Evolutionary conservation across 2,888 invertebrate genomes (phyloP), one percentile per base, ranked within the genome.

Genomic region (Eurytoma adleriae): DNA sequence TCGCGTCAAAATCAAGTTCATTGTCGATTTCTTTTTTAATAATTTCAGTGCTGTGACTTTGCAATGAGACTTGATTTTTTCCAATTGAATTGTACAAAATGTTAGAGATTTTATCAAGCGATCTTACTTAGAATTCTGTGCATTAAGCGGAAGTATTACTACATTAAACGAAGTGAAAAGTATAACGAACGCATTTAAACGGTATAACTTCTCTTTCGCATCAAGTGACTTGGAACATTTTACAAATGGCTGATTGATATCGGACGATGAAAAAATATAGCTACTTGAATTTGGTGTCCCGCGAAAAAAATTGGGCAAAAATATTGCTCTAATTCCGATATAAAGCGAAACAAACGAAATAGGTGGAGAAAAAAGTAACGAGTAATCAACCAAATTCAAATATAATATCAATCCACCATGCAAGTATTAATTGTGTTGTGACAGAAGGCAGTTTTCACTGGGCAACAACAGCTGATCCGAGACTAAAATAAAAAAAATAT

Each of bases 391-490:
- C 85, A 86, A 86, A 87, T 88, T 71, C 73, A 67, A 83, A 77
- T 79, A 73, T 20, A 40, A 86, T 83, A 86, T 86, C 85, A 86
- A 87, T 86, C 87, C 89, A 88, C 89, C 88, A 88, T 87, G 88
- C 89, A 90, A 90, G 90, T 90, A 90, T 90, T 90, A 85, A 90
- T 88, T 90, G 89, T 90, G 90, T 90, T 90, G 90, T 93, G 92
- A 93, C 93, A 93, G 92, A 93, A 93, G 93, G 93, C 93, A 93
- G 92, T 93, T 93, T 93, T 93, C 93, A 93, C 93, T 93, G 91
- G 93, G 93, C 93, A 93, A 93, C 93, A 93, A 93, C 93, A 92
- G 91, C 92, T 92, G 91, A 92, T 92, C 92, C 92, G 92, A 92
- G 91, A 92, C 61, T 76, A 90, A 91, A 91, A 91, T 92, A 92